Evolutionary conservation across 2,888 invertebrate genomes (phyloP), one percentile per base, ranked within the genome.

Genomic region (Malachius bipustulatus): DNA sequence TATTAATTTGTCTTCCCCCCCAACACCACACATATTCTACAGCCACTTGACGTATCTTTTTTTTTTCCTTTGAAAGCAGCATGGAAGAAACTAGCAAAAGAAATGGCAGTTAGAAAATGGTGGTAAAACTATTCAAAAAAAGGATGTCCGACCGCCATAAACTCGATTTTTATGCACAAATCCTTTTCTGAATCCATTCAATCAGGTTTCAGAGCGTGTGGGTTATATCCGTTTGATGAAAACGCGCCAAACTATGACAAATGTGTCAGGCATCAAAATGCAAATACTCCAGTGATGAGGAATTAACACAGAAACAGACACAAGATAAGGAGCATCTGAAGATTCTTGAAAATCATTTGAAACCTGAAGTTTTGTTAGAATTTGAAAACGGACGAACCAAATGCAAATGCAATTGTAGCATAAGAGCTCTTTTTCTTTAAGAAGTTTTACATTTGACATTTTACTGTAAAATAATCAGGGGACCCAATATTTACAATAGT

Each of bases 21-120:
- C 6, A 19, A 19, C 24, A 19, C 24, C 6, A 19, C 24, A 19
- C 6, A 19, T n/a, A 19, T 19, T 19, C 24, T 19, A 19, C 24
- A 19, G 24, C 24, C 24, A 19, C n/a, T 19, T 8, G 24, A 19
- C n/a, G 24, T 19, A n/a, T 19, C 24, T 8, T 19, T 19, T n/a
- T 19, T 19, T n/a, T 19, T 19, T 19, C 24, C 24, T n/a, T 19
- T 19, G 6, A 19, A 19, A n/a, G 6, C 6, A 19, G 24, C 24
- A 19, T 19, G 24, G 24, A n/a, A 19, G n/a, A 19, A 19, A 19
- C 6, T 19, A 6, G n/a, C 24, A 8, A 19, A 19, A 19, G 24
- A 19, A 8, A 8, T 6, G 24, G n/a, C n/a, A 6, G 6, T 8
- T n/a, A 19, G 24, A 19, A 6, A 19, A n/a, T n/a, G n/a, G n/a